phyloP scores from a whole-genome alignment of 2,113 vertebrate genomes.

The Gymnocephalus cernua region DNA sequence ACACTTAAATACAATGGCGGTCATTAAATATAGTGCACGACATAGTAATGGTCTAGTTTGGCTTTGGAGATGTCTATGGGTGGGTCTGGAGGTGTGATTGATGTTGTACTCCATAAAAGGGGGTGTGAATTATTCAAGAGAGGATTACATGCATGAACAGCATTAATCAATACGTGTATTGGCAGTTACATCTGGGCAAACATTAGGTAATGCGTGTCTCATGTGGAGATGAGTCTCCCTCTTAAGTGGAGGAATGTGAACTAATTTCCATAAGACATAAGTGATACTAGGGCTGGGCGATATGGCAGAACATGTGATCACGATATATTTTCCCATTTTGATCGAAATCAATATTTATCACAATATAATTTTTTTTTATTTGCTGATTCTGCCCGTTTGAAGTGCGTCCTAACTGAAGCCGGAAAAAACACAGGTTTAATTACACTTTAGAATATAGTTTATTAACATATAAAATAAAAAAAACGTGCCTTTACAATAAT shows the following conservation, averaged over 20 bases:
- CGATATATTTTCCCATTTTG: too few species aligned
- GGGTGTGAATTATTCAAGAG: slow-evolving; percentile 83
- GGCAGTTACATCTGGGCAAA: slow-evolving; percentile 66
- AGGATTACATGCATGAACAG: slow-evolving; percentile 81
- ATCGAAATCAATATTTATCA: too few species aligned
- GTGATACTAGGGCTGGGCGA: neutral
- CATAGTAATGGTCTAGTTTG: slow-evolving; percentile 35
- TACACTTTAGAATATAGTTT: too few species aligned
- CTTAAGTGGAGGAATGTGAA: slow-evolving; percentile 52
- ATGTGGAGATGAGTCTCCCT: slow-evolving; percentile 42
- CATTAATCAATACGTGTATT: slow-evolving; percentile 79
- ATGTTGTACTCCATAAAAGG: slow-evolving; percentile 78
- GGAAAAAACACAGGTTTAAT: too few species aligned
- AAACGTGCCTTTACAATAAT: too few species aligned
- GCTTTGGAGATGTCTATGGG: slow-evolving; percentile 30
- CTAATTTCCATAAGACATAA: slow-evolving; percentile 28
- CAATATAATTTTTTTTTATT: too few species aligned
- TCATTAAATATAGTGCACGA: slow-evolving; percentile 34
- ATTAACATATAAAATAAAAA: too few species aligned
- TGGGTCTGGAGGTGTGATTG: slow-evolving; percentile 69
- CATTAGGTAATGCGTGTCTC: slow-evolving; percentile 52
- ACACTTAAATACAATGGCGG: slow-evolving; percentile 19
- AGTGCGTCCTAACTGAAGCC: too few species aligned
- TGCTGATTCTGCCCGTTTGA: too few species aligned
- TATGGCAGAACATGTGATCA: too few species aligned